Percentiles rank a stretch among this genome's conserved stretches.
Conservation (phyloP, 2,888 invertebrate species). For the Neoascia interrupta region DNA sequence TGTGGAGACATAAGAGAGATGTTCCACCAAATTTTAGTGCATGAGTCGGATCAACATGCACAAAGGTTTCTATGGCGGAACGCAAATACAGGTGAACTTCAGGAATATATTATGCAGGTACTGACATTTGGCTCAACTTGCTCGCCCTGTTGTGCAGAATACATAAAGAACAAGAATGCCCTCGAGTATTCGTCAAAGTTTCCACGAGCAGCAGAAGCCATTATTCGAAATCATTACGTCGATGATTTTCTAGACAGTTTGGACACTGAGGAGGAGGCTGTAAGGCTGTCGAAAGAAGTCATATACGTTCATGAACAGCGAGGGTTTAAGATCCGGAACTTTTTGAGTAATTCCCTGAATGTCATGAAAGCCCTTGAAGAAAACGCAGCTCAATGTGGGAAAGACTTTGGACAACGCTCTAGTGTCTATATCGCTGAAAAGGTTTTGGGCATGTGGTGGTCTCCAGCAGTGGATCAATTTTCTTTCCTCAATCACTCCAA, state of each 20-base stretch:
- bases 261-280: constrained; percentile 18
- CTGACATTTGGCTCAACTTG: constrained; percentile 69
- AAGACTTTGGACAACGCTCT: background rate
- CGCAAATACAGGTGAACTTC: constrained; percentile 21
- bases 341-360: background rate
- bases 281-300: constrained; percentile 6
- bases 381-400: background rate
- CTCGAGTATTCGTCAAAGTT: background rate
- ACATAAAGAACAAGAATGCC: constrained; percentile 36
- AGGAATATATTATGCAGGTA: constrained; percentile 57
- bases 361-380: constrained; percentile 1
- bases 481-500: constrained; percentile 3
- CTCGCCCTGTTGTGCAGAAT: constrained; percentile 53
- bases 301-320: background rate
- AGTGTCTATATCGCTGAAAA: constrained; percentile 5
- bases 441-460: constrained; percentile 41
- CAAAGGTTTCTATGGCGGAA: constrained; percentile 68
- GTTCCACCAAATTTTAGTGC: constrained; percentile 72
- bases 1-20: constrained; percentile 71
- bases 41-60: constrained; percentile 68
- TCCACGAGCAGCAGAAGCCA: constrained; percentile 28
- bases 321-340: background rate
- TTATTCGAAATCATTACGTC: constrained; percentile 30
- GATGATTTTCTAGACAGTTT: constrained; percentile 46
- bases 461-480: background rate